Conservation (phyloP, 2,113 vertebrate genomes). For the Hymenochirus boettgeri region DNA sequence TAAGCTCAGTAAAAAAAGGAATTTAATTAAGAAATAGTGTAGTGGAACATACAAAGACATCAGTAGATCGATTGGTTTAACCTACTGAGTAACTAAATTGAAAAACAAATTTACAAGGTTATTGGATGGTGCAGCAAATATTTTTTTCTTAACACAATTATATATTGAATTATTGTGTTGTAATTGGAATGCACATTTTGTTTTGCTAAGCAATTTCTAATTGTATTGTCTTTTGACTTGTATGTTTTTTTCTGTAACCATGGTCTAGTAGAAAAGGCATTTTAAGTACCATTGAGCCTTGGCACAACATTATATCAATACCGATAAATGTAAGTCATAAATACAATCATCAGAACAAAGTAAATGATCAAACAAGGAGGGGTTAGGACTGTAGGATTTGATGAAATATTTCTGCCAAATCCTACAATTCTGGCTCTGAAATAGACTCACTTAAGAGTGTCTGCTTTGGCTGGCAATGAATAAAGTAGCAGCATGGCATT, state of each 20-base stretch:
- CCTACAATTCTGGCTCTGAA: not conserved
- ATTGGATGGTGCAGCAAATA: not conserved
- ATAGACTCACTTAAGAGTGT: not conserved
- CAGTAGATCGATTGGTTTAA: not conserved
- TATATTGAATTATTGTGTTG: too few species aligned
- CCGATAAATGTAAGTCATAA: too few species aligned
- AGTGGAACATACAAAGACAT: conserved; percentile 8
- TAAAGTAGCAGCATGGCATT: not conserved
- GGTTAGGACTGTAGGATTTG: not conserved
- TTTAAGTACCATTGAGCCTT: too few species aligned
- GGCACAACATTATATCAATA: too few species aligned
- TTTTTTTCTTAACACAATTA: too few species aligned
- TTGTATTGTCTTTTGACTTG: too few species aligned
- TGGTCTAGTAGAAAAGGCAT: too few species aligned
- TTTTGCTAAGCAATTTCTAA: too few species aligned
- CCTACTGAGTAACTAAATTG: not conserved
- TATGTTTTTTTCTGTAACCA: too few species aligned
- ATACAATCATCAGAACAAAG: too few species aligned
- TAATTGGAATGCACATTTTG: too few species aligned
- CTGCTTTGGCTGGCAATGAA: not conserved
- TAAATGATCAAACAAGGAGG: too few species aligned
- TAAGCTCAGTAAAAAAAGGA: conserved; percentile 32
- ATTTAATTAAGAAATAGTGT: conserved; percentile 38
- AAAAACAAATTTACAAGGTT: not conserved
- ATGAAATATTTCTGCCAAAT: not conserved